These are phyloP conservation scores for Schlechtendalia chinensis DNA, from an alignment of 1,140 invertebrate species.

Conservation along the genomic window DNA sequence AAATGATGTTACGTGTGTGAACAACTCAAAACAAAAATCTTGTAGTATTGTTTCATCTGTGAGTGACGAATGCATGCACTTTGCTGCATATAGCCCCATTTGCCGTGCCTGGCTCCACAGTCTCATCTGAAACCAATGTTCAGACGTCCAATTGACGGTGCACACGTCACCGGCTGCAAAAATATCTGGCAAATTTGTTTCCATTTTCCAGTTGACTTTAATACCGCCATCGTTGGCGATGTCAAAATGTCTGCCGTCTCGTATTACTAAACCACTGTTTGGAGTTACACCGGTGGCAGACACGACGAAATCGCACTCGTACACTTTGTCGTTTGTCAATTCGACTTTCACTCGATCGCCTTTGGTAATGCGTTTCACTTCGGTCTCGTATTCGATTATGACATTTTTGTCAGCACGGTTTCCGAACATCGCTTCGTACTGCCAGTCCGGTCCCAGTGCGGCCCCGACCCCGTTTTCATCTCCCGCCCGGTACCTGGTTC, in stretches of 20 bases:
- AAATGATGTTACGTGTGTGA: conserved; percentile 92
- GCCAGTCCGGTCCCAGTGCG: conserved; percentile 95
- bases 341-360: conserved; percentile 66
- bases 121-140: conserved; percentile 96
- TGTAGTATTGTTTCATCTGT: conserved; percentile 67
- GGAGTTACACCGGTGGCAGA: conserved; percentile 93
- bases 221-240: conserved; percentile 73
- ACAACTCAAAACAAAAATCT: conserved; percentile 97
- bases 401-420: conserved; percentile 56
- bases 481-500: conserved; percentile 51
- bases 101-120: conserved; percentile 97
- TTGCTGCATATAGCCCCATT: conserved; percentile 93
- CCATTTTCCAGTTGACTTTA: conserved; percentile 80
- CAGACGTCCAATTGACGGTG: conserved; percentile 71
- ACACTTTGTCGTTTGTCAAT: conserved; percentile 72
- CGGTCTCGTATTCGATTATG: conserved; percentile 68
- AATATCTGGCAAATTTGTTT: conserved; percentile 74
- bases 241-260: conserved; percentile 59
- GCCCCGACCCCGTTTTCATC: conserved; percentile 62
- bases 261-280: conserved; percentile 62
- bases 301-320: conserved; percentile 87
- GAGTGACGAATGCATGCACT: conserved; percentile 75
- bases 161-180: conserved; percentile 96
- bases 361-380: conserved; percentile 61
- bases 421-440: conserved; percentile 66